Evolutionary conservation across 2,113 vertebrate genomes (phyloP), one percentile per base, ranked within the genome.

Genomic region (Trinectes maculatus): DNA sequence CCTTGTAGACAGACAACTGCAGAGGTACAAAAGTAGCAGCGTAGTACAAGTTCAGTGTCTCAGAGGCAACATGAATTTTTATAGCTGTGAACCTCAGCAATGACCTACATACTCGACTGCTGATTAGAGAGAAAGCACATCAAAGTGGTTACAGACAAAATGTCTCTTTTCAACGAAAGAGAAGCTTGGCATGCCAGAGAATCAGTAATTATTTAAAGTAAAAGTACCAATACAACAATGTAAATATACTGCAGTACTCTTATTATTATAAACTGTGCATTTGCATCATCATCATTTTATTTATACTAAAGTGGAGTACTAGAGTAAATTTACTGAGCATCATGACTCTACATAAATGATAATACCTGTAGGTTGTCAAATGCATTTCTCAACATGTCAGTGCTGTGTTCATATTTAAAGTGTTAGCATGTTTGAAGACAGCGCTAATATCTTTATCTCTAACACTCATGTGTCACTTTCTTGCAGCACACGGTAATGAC

Each of bases 401-500:
- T n/a, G n/a, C n/a, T n/a, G n/a, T n/a, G n/a, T n/a, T n/a, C n/a
- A n/a, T n/a, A n/a, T n/a, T n/a, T n/a, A n/a, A n/a, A n/a, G n/a
- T n/a, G n/a, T n/a, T n/a, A n/a, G n/a, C 8, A 47, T 12, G 34
- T 15, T 15, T 37, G 5, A 37, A 37, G 34, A 12, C 34, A 37
- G 10, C 19, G 10, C n/a, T n/a, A n/a, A n/a, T n/a, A n/a, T n/a
- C n/a, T n/a, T 37, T 1, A 40, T 18, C 16, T 44, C 11, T 55
- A 16, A 5, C 33, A 4, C 6, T 16, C 9, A 1, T 42, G 8
- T 19, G 18, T 37, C 39, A 21, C 31, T 70, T 8, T 68, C 33
- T 56, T 47, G 31, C 76, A 91, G 90, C 64, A 64, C 52, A 60
- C 51, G 0, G 55, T 91, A 36, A 48, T 84, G 47, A 72, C 16